phyloP scores from a whole-genome alignment of 2,888 invertebrate genomes.

The Drosophila siamana region DNA sequence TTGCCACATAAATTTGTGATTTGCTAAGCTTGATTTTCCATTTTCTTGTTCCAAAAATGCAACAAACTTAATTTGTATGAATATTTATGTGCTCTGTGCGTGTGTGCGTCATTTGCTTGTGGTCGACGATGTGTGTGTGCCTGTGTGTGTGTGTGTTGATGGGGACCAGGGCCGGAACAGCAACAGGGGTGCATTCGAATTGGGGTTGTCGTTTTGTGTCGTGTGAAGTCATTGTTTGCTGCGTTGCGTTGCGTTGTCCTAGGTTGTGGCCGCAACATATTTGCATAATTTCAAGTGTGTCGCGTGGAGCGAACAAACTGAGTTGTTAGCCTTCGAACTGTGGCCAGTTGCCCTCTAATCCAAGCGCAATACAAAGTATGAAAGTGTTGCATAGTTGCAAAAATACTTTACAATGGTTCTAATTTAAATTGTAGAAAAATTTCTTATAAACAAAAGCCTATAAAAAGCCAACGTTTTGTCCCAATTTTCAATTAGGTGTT shows the following conservation, averaged over 20 bases:
- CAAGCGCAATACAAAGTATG: too few relatives aligned
- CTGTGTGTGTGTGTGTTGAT: background rate
- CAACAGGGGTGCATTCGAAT: conserved; percentile 6
- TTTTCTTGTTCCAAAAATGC: conserved; percentile 38
- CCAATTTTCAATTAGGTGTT: too few relatives aligned
- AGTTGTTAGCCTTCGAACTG: conserved; percentile 14
- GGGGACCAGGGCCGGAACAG: background rate
- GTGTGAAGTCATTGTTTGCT: conserved; percentile 27
- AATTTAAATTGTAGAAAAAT: too few relatives aligned
- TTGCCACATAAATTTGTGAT: conserved; percentile 73
- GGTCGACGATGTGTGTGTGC: background rate
- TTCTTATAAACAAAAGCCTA: too few relatives aligned
- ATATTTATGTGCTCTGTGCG: conserved; percentile 39
- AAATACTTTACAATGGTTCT: too few relatives aligned
- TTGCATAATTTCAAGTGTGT: conserved; percentile 49
- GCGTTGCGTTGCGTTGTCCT: conserved; percentile 42
- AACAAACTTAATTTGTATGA: conserved; percentile 62
- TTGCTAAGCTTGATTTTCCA: conserved; percentile 72
- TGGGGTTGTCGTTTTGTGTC: conserved; percentile 24
- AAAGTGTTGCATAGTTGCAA: too few relatives aligned
- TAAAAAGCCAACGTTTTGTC: too few relatives aligned
- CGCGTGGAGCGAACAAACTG: conserved; percentile 10
- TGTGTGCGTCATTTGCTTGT: conserved; percentile 11
- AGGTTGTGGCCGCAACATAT: conserved; percentile 37
- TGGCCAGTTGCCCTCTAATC: too few relatives aligned